Evolutionary conservation across 1,140 invertebrate genomes (phyloP).

Genomic region (Rhyacophila brunnea): DNA sequence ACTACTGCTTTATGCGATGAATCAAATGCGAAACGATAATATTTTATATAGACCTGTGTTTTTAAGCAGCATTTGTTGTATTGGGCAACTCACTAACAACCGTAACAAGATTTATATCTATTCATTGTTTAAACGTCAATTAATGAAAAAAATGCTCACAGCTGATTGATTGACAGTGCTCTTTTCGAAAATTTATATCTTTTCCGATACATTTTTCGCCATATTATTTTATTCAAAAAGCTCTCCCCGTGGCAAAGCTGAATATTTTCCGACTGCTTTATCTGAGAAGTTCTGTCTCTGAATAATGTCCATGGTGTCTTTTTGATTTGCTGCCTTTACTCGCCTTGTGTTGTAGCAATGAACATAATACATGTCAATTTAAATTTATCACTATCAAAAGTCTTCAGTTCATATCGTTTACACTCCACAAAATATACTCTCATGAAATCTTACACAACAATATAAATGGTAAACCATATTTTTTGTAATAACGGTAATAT

Average conservation of each 20-base stretch:
- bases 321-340: conserved; percentile 31
- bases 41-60: conserved; percentile 16
- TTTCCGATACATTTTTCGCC: conserved; percentile 31
- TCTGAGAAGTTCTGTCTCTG: conserved; percentile 8
- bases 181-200: conserved; percentile 32
- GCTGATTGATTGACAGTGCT: conserved; percentile 36
- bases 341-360: too few species aligned
- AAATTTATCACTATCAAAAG: background rate
- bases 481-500: too few species aligned
- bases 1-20: conserved; percentile 9
- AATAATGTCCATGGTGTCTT: conserved; percentile 24
- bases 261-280: conserved; percentile 10
- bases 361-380: too few species aligned
- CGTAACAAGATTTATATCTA: conserved; percentile 34
- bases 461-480: too few species aligned
- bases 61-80: background rate
- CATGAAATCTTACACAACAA: too few species aligned
- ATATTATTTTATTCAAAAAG: conserved; percentile 35
- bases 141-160: conserved; percentile 34
- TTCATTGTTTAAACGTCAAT: conserved; percentile 37
- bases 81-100: conserved; percentile 11
- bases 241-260: conserved; percentile 11
- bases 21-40: conserved; percentile 14
- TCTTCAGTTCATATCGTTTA: too few species aligned
- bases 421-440: too few species aligned